Evolutionary conservation across 2,113 vertebrate genomes (phyloP).

Genomic region (Channa maculata): DNA sequence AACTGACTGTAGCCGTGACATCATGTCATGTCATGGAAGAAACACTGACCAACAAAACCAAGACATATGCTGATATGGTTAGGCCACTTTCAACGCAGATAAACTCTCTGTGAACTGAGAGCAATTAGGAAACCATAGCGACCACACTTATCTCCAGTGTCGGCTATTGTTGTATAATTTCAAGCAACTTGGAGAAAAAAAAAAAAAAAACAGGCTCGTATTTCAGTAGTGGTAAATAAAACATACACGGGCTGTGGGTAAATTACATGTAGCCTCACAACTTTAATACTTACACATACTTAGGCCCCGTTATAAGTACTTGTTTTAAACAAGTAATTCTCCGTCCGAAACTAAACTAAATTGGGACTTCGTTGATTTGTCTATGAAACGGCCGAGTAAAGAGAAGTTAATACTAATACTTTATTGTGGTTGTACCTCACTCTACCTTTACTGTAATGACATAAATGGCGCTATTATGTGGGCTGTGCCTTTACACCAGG

Average conservation of each 20-base stretch:
- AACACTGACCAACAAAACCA: slow-evolving; percentile 16
- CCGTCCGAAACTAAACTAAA: not conserved
- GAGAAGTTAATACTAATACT: slow-evolving; percentile 90
- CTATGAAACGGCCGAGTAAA: slow-evolving; percentile 83
- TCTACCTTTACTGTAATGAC: slow-evolving; percentile 87
- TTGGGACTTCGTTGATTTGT: slow-evolving; percentile 57
- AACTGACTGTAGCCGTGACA: slow-evolving; percentile 64
- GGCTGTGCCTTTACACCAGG: slow-evolving; percentile 77
- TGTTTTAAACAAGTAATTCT: too few relatives aligned
- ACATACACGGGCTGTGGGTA: not conserved
- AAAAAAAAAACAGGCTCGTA: not conserved
- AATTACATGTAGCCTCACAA: too few relatives aligned
- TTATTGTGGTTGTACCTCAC: slow-evolving; percentile 91
- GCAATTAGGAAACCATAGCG: not conserved
- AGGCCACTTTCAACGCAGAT: slow-evolving; percentile 8
- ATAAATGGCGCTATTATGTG: slow-evolving; percentile 90
- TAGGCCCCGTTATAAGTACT: too few relatives aligned
- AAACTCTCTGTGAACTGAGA: not conserved
- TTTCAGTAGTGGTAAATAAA: not conserved
- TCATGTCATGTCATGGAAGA: slow-evolving; percentile 29
- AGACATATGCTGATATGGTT: not conserved
- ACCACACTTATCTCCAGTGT: not conserved
- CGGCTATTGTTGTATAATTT: not conserved
- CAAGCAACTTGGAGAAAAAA: not conserved
- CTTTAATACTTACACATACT: too few relatives aligned